Conservation (phyloP, 2,888 invertebrate genomes). For the Drosophila mettleri region DNA sequence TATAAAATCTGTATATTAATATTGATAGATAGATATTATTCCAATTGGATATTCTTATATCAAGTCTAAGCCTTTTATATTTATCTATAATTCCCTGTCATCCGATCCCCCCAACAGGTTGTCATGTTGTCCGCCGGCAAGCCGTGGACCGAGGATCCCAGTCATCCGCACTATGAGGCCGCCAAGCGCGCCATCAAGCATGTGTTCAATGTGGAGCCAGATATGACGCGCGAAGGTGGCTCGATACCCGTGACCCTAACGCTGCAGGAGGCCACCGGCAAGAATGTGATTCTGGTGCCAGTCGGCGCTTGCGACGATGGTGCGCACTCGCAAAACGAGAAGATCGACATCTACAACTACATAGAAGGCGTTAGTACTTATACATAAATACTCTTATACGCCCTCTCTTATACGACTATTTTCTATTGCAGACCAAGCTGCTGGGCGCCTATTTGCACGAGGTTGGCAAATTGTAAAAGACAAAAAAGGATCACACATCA, state of each 20-base stretch:
- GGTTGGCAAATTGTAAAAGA: conserved; percentile 80
- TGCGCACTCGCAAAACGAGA: conserved; percentile 99
- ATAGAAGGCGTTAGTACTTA: conserved; percentile 94
- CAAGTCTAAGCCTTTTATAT: no score
- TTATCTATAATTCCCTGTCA: background rate
- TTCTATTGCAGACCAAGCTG: conserved; percentile 91
- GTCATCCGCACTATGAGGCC: conserved; percentile 96
- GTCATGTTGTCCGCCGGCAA: conserved; percentile 87
- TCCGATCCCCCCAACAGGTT: conserved; percentile 41
- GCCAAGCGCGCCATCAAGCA: conserved; percentile 92
- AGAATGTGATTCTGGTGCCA: conserved; percentile 97
- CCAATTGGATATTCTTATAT: no score
- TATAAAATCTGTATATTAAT: no score
- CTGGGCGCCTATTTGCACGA: conserved; percentile 96
- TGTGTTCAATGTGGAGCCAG: conserved; percentile 95
- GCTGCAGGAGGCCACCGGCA: conserved; percentile 95
- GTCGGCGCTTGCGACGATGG: conserved; percentile 97
- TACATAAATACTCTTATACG: background rate
- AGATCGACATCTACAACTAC: conserved; percentile 96
- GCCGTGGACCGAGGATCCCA: conserved; percentile 97
- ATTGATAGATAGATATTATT: no score
- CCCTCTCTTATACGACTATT: background rate
- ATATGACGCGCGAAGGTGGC: conserved; percentile 98
- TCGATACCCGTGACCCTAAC: conserved; percentile 98
- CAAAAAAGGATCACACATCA: conserved; percentile 14